phyloP scores from a whole-genome alignment of 2,797 vertebrate genomes.

The Crenichthys baileyi region DNA sequence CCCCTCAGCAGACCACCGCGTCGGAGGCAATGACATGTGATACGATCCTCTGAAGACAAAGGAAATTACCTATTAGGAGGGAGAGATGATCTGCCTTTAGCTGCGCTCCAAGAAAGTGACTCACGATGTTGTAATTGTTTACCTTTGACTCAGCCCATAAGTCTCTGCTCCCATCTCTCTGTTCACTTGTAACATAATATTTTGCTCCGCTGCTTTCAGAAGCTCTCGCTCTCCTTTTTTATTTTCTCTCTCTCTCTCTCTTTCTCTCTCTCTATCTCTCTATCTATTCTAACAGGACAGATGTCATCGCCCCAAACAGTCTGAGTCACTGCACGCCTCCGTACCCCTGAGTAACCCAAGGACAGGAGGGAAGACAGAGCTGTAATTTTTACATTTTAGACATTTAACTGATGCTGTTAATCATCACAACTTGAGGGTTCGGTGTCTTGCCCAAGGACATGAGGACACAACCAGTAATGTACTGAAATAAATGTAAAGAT shows the following conservation, averaged over 20 bases:
- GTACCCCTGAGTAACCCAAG: conserved; percentile 67
- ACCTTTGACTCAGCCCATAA: conserved; percentile 83
- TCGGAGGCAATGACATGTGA: conserved; percentile 70
- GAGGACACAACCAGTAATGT: conserved; percentile 22
- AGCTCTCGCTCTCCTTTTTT: conserved; percentile 49
- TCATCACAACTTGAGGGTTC: conserved; percentile 47
- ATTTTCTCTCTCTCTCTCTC: conserved; percentile 6
- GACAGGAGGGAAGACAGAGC: conserved; percentile 51
- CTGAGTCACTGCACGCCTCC: conserved; percentile 68
- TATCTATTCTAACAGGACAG: conserved; percentile 67
- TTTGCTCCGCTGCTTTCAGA: conserved; percentile 68
- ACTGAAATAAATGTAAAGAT: conserved; percentile 37
- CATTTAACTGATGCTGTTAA: conserved; percentile 54
- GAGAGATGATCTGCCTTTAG: conserved; percentile 78
- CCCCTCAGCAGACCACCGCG: conserved; percentile 68
- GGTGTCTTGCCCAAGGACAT: conserved; percentile 60
- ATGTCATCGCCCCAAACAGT: conserved; percentile 71
- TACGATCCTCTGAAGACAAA: conserved; percentile 77
- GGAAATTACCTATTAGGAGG: conserved; percentile 82
- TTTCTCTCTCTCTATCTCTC: conserved; percentile 15
- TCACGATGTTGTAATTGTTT: conserved; percentile 85
- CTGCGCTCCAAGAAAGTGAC: conserved; percentile 80
- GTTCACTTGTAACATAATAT: conserved; percentile 73
- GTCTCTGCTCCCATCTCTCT: conserved; percentile 59
- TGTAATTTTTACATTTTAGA: conserved; percentile 61